Evolutionary conservation across 2,797 vertebrate species (phyloP).

Genomic region (Enteromius unitaeniatus): DNA sequence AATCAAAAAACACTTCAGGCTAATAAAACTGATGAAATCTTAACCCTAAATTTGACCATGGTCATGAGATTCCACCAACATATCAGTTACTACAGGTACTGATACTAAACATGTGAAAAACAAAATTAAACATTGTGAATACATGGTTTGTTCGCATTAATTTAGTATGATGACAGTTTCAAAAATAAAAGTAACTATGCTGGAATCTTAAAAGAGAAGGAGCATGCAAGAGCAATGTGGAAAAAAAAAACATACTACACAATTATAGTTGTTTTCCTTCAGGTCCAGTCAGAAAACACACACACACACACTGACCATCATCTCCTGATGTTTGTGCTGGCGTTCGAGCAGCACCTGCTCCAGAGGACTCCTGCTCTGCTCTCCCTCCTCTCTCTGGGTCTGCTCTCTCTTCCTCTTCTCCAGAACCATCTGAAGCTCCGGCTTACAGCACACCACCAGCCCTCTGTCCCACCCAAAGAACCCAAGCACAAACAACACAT

Average conservation of each 20-base stretch:
- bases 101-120: background rate
- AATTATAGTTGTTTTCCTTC: background rate
- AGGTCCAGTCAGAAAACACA: background rate
- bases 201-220: background rate
- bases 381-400: conserved; percentile 69
- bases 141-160: background rate
- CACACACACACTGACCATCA: conserved; percentile 56
- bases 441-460: conserved; percentile 73
- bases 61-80: background rate
- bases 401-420: conserved; percentile 76
- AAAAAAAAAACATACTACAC: background rate
- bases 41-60: background rate
- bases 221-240: background rate
- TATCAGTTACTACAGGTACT: background rate
- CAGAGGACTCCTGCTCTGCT: conserved; percentile 70
- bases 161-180: background rate
- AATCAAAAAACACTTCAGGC: conserved; percentile 2
- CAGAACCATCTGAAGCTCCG: conserved; percentile 77
- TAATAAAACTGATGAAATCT: too few species aligned
- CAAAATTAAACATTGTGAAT: background rate
- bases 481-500: conserved; percentile 43
- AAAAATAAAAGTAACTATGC: background rate
- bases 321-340: conserved; percentile 76
- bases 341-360: conserved; percentile 73
- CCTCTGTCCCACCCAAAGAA: conserved; percentile 67